Conservation (phyloP, 2,797 vertebrate species). For the Cyprinodon diabolis region DNA sequence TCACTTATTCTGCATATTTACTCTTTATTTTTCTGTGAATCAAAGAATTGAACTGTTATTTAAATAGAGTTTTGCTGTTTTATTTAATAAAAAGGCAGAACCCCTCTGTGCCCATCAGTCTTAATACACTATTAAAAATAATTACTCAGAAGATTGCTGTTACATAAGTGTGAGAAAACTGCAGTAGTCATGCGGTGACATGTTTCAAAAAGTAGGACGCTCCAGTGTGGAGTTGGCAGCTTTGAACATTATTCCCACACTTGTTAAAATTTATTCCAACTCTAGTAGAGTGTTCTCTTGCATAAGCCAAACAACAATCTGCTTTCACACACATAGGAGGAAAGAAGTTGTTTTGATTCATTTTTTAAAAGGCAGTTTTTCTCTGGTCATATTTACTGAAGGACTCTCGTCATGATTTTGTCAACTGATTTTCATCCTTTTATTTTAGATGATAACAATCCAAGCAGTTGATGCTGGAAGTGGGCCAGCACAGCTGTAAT, state of each 20-base stretch:
- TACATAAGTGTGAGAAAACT: conserved; percentile 19
- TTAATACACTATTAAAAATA: conserved; percentile 29
- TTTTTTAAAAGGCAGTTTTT: conserved; percentile 10
- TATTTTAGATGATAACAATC: background rate
- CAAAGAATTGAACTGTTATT: background rate
- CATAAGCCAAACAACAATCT: background rate
- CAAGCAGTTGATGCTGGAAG: no score
- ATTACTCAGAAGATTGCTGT: conserved; percentile 37
- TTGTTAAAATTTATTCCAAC: conserved; percentile 18
- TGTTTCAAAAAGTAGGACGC: conserved; percentile 1
- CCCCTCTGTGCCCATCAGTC: background rate
- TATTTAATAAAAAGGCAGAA: background rate
- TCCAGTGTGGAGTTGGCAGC: background rate
- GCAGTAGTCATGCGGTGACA: conserved; percentile 27
- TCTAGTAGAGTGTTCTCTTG: background rate
- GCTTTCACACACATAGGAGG: conserved; percentile 2
- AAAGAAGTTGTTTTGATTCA: background rate
- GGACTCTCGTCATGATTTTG: conserved; percentile 32
- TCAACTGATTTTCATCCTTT: conserved; percentile 43
- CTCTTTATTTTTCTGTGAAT: background rate
- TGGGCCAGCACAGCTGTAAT: no score
- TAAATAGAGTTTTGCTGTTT: background rate
- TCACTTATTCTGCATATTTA: background rate
- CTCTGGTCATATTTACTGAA: conserved; percentile 33
- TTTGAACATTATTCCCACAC: conserved; percentile 28